Percentiles rank a stretch among this genome's conserved stretches.
Conservation (phyloP, 2,113 vertebrate genomes). For the Prionailurus viverrinus region DNA sequence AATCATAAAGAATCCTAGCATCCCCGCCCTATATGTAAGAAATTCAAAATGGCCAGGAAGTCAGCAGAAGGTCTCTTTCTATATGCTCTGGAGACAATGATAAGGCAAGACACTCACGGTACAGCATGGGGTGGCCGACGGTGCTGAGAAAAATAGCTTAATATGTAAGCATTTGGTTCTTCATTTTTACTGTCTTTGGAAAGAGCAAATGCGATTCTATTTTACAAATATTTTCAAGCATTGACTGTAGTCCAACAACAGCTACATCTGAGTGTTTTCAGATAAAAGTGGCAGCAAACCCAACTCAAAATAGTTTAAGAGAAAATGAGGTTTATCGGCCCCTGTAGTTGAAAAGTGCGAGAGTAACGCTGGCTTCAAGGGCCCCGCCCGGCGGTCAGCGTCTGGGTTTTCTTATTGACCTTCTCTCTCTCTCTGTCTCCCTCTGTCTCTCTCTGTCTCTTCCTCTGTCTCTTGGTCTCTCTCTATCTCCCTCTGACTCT, state of each 20-base stretch:
- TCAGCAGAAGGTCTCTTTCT: not conserved
- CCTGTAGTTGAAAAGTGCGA: not conserved
- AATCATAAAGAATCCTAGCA: accelerated
- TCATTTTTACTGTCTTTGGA: not conserved
- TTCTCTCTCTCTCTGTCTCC: too few species aligned
- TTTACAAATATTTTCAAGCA: not conserved
- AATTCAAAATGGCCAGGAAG: not conserved
- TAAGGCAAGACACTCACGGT: accelerated
- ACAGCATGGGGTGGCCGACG: accelerated
- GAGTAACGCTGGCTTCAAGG: accelerated
- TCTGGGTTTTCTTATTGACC: not conserved
- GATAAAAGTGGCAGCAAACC: not conserved
- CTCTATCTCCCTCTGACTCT: too few species aligned
- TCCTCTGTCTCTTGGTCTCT: accelerated
- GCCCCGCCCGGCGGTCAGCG: accelerated
- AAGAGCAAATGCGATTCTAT: not conserved
- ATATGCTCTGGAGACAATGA: accelerated
- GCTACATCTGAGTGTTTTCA: not conserved
- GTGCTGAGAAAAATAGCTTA: not conserved
- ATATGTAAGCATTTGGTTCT: not conserved
- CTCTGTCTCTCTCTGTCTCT: not conserved
- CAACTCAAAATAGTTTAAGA: not conserved
- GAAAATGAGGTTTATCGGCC: not conserved
- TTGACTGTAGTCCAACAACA: not conserved
- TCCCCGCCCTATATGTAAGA: accelerated